Evolutionary conservation across 2,888 invertebrate genomes (phyloP), one percentile per base, ranked within the genome.

Genomic region (Lasioglossum malachurum): DNA sequence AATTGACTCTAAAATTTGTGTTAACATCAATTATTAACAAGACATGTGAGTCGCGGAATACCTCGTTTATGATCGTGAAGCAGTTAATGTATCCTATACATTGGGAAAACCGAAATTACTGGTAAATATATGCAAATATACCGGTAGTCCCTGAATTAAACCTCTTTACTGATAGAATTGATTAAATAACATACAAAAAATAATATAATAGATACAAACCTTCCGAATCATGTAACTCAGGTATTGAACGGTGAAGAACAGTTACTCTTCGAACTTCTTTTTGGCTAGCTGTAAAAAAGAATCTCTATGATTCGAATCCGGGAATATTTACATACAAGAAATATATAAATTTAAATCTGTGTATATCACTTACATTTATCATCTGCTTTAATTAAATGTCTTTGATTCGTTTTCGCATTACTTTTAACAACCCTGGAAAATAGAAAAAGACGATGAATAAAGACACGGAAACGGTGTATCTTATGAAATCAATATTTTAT

Each of bases 211-310:
- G 7, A 83, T 75, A 78, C 87, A 44, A 44, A 94, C 94, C 94
- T 92, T 93, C 94, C 67, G 94, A 93, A 89, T 94, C 93, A 82
- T 93, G 92, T 83, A 94, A 88, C 74, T 94, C 94, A 46, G 93
- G 78, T 76, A 93, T 82, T 69, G 94, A 74, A 89, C 94, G 92
- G 74, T 93, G 94, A 71, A 94, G 88, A 72, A 94, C 94, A 19
- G 94, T 94, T 75, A 94, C 94, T 75, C 94, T 92, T 76, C 94
- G 91, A 67, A 93, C 91, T 89, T 93, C 94, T 79, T 94, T 94
- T 88, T 92, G 93, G 90, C 90, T 92, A 83, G 85, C 93, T 93
- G 83, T 44, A 78, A 60, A 82, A 72, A 7, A 75, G n/a, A 64
- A 49, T n/a, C 10, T n/a, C 69, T 69, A 69, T 71, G n/a, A 71